Base-by-base conservation (phyloP, 2,113 vertebrate genomes). In the Lepidothrix coronata region DNA sequence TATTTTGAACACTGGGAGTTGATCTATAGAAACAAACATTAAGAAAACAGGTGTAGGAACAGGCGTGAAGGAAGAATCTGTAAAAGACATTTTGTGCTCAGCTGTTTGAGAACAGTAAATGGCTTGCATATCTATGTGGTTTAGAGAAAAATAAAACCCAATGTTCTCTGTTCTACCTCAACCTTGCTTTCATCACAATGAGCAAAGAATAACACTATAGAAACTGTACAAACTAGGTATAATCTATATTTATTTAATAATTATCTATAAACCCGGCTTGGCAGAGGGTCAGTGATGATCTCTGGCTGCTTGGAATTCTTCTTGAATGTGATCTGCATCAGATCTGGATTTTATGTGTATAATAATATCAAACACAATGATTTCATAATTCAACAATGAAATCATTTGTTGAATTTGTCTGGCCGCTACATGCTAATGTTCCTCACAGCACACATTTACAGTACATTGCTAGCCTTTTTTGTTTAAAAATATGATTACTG, bases 401-500 rank as follows among this genome's bases (percentile, higher is more conserved):
- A 91, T 94, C 11, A 72, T 84, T 88, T 73, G 52, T 57, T 86
- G 65, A 52, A 19, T n/a, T 63, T 90, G 11, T 80, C 75, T 96
- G 82, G 79, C 91, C 93, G 55, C 51, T 95, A 41, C 12, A 46
- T 59, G 52, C 6, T 61, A 39, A 55, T 35, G 14, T 71, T 91
- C 22, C 55, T 84, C 48, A 68, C 66, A 91, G 59, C 59, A 84
- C 63, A 77, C 12, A 71, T 92, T 88, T 81, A 86, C 48, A 95
- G 16, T 67, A 89, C 27, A 44, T 46, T 77, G 57, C 14, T 94
- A 49, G 39, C 39, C 33, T 89, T 90, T 88, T 95, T 92, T 93
- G 67, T 93, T 93, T 95, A 86, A 93, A 95, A 95, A 96, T 95
- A 39, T 65, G 79, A 75, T 71, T 88, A 77, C 51, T 95, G 93